Conservation (phyloP, 2,113 vertebrate species). For the Cheilinus undulatus region DNA sequence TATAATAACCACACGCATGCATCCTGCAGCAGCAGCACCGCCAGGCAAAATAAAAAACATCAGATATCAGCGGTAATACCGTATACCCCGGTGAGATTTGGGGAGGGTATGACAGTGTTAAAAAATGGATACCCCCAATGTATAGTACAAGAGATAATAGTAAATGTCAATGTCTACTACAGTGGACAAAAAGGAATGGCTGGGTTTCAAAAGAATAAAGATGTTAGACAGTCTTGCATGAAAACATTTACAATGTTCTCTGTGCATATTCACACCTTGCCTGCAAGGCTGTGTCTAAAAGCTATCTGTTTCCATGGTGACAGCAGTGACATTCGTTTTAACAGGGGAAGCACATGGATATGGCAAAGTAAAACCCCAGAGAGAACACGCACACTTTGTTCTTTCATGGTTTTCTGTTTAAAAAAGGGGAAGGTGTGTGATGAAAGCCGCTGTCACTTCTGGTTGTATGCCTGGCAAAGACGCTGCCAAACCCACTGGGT, state of each 20-base stretch:
- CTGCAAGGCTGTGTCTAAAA: conserved; percentile 26
- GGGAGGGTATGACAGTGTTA: too few relatives aligned
- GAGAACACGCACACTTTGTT: conserved; percentile 21
- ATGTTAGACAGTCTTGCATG: background rate
- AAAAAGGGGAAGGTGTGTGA: conserved; percentile 49
- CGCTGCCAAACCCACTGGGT: background rate
- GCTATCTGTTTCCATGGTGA: conserved; percentile 48
- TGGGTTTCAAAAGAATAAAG: too few relatives aligned
- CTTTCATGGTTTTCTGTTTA: conserved; percentile 9
- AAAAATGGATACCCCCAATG: too few relatives aligned
- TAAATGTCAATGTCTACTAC: too few relatives aligned
- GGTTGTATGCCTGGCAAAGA: conserved; percentile 2
- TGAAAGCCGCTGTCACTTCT: conserved; percentile 23
- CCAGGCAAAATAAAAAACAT: too few relatives aligned
- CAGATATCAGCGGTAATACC: too few relatives aligned
- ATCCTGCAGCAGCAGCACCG: too few relatives aligned
- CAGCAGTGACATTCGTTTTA: conserved; percentile 32
- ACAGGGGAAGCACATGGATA: conserved; percentile 43
- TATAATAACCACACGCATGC: too few relatives aligned
- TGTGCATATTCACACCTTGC: background rate
- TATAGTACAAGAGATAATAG: too few relatives aligned
- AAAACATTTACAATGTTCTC: background rate
- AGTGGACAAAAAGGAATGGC: too few relatives aligned
- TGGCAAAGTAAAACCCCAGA: conserved; percentile 28
- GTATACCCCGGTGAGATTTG: too few relatives aligned